A percentile compares a stretch with the other conserved stretches of the same genome.
Conservation (phyloP, 2,113 vertebrate genomes). For the Rhegmatorhina hoffmannsi region DNA sequence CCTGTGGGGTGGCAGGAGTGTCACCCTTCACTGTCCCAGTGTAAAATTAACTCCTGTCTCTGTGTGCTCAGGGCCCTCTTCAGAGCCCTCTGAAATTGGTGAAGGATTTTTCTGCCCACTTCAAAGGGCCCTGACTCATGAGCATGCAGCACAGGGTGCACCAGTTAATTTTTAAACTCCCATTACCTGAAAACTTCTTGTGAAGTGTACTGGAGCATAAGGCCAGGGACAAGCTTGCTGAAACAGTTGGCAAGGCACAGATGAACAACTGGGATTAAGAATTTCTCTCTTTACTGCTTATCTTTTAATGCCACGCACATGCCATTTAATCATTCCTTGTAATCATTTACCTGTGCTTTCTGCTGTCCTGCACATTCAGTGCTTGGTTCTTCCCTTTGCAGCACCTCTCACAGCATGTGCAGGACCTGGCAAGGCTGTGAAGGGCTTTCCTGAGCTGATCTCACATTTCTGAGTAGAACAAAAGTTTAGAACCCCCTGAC, state of each 20-base stretch:
- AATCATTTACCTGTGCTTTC: conserved; percentile 5
- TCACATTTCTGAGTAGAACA: neutral
- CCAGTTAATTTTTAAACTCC: conserved; percentile 62
- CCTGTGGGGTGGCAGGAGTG: fast-evolving
- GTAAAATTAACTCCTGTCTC: neutral
- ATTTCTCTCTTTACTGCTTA: neutral
- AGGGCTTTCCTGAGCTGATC: neutral
- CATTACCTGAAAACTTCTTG: conserved; percentile 29
- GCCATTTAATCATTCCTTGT: neutral
- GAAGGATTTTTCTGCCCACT: conserved; percentile 9
- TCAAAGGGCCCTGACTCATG: conserved; percentile 18
- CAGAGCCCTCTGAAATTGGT: conserved; percentile 2
- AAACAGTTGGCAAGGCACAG: neutral
- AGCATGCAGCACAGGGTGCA: neutral
- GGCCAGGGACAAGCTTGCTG: neutral
- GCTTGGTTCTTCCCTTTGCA: fast-evolving
- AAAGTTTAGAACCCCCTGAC: neutral
- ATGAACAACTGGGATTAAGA: neutral
- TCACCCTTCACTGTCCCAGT: fast-evolving
- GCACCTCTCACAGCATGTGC: fast-evolving
- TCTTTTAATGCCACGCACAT: neutral
- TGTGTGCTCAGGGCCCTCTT: neutral
- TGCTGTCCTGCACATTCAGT: neutral
- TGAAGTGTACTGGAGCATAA: neutral
- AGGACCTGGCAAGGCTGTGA: fast-evolving